These are phyloP conservation scores for Anniella stebbinsi DNA, from an alignment of 2,797 vertebrate genomes.

Conservation along the genomic window DNA sequence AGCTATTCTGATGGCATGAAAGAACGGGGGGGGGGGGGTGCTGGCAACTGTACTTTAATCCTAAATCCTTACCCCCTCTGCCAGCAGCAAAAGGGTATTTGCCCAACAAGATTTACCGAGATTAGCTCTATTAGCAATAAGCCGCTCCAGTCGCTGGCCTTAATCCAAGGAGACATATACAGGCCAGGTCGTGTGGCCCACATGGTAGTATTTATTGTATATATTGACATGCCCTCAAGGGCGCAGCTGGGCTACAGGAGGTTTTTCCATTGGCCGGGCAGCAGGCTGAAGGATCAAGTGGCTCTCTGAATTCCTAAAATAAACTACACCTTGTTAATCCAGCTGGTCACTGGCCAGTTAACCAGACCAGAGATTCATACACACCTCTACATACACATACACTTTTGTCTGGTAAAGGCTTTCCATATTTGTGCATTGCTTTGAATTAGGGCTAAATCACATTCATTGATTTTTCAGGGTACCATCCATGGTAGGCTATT, in stretches of 20 bases:
- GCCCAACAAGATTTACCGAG: constrained; percentile 55
- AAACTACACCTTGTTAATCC: neutral
- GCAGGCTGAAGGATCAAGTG: rapidly evolving
- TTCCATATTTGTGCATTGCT: neutral
- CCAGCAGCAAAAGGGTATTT: constrained; percentile 54
- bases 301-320: rapidly evolving
- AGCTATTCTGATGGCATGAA: constrained; percentile 4
- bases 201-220: constrained; percentile 34
- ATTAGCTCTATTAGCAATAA: constrained; percentile 63
- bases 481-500: neutral
- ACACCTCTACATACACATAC: no score
- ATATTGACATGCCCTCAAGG: constrained; percentile 20
- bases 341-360: rapidly evolving
- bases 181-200: constrained; percentile 36
- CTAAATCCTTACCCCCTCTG: constrained; percentile 10
- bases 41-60: neutral
- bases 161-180: constrained; percentile 57
- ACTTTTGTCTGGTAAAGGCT: neutral
- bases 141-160: constrained; percentile 65
- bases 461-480: neutral
- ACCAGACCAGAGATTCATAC: rapidly evolving
- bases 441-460: neutral
- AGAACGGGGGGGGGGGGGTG: neutral
- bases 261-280: neutral
- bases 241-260: constrained; percentile 10